These are phyloP conservation scores for Pachyseris speciosa DNA, from an alignment of 64 coral and sea anemone genomes.

Conservation along the genomic window DNA sequence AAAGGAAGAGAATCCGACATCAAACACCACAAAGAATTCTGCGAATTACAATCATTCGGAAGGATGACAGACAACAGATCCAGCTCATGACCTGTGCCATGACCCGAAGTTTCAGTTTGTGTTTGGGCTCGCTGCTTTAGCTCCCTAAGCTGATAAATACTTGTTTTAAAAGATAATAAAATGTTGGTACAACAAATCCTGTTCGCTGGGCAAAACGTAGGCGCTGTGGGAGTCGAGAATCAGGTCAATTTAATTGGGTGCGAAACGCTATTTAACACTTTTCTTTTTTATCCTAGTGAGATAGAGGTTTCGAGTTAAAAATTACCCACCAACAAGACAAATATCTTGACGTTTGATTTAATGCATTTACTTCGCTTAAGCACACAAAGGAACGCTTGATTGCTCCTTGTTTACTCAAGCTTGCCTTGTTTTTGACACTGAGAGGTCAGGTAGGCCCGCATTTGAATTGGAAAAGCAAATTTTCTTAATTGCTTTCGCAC, in stretches of 20 bases:
- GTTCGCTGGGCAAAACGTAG: neutral
- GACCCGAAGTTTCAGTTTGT: neutral
- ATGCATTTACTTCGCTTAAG: neutral
- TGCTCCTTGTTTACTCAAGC: neutral
- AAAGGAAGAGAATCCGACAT: neutral
- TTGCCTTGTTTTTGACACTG: neutral
- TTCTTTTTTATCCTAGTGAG: no score
- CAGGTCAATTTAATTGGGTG: neutral
- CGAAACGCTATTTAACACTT: neutral
- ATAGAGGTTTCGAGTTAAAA: neutral
- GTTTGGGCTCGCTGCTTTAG: neutral
- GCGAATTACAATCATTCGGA: slow-evolving; percentile 36
- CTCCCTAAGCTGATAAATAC: neutral
- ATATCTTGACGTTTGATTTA: slow-evolving; percentile 29
- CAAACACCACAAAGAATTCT: slow-evolving; percentile 47
- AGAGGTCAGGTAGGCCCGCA: neutral
- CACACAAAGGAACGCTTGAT: neutral
- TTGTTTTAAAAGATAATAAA: slow-evolving; percentile 13
- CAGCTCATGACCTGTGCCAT: slow-evolving; percentile 5
- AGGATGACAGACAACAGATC: slow-evolving; percentile 10
- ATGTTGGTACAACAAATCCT: neutral
- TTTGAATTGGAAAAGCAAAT: neutral
- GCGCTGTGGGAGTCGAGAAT: neutral
- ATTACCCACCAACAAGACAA: slow-evolving; percentile 2
- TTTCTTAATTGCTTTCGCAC: neutral